These are phyloP conservation scores for Itoplectis maculator DNA, from an alignment of 2,888 invertebrate species.

Conservation along the genomic window DNA sequence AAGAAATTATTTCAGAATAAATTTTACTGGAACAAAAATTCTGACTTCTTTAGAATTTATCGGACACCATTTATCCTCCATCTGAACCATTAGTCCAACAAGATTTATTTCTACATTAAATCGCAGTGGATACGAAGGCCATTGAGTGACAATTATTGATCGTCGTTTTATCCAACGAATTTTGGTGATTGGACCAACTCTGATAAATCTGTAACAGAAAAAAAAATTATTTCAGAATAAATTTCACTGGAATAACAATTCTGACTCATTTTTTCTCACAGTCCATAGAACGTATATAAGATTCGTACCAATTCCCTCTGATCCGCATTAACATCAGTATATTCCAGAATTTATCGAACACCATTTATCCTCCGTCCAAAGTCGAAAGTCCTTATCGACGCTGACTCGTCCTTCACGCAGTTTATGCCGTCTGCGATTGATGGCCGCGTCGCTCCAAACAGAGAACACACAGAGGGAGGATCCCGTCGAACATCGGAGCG, in stretches of 20 bases:
- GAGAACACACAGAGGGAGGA: background rate
- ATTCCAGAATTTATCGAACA: background rate
- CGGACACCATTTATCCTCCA: no score
- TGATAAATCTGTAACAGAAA: no score
- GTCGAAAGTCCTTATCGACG: conserved; percentile 18
- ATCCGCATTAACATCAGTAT: background rate
- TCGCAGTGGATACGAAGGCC: no score
- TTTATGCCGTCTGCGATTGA: conserved; percentile 8
- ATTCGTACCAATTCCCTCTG: background rate
- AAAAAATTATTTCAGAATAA: no score
- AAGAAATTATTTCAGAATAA: no score
- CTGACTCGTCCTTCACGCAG: background rate
- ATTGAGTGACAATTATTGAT: no score
- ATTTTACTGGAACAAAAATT: no score
- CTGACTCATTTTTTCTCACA: no score
- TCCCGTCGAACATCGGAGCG: background rate
- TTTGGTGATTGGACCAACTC: background rate
- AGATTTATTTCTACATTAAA: no score
- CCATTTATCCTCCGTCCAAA: background rate
- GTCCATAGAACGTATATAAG: background rate
- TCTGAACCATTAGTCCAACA: no score
- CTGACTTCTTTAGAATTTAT: no score
- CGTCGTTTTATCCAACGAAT: background rate
- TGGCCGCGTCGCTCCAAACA: conserved; percentile 5
- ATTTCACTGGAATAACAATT: no score